These are phyloP conservation scores for Oreochromis mossambicus DNA, from an alignment of 2,797 vertebrate genomes.

Conservation along the genomic window DNA sequence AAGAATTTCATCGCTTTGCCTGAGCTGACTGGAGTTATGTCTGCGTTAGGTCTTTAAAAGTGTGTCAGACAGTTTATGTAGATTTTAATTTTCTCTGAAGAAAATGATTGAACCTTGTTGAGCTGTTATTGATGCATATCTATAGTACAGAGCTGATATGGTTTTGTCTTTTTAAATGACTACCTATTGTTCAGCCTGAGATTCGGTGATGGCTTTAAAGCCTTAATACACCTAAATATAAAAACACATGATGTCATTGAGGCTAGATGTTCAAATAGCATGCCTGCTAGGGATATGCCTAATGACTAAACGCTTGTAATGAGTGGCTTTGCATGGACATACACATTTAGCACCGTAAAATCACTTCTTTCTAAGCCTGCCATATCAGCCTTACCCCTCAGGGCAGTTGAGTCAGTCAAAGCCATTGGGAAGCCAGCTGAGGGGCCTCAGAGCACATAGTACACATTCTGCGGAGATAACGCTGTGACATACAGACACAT, in stretches of 20 bases:
- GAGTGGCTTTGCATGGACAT: not conserved
- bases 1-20: not conserved
- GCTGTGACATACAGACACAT: conserved; percentile 59
- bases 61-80: not conserved
- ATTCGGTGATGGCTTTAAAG: not conserved
- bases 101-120: not conserved
- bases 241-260: not conserved
- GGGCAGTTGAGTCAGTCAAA: conserved; percentile 26
- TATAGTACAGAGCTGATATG: not conserved
- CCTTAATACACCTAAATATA: not conserved
- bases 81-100: not conserved
- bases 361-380: conserved; percentile 21
- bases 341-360: not conserved
- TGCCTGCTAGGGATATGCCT: not conserved
- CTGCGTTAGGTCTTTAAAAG: not conserved
- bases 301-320: conserved; percentile 4
- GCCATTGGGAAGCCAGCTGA: conserved; percentile 7
- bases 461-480: conserved; percentile 30
- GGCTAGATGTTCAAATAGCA: not conserved
- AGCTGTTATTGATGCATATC: not conserved
- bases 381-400: conserved; percentile 13
- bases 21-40: not conserved
- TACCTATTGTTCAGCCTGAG: not conserved
- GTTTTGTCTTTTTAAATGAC: not conserved
- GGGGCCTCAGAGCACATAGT: conserved; percentile 25